Percentiles rank a stretch among this genome's conserved stretches.
phyloP scores from a whole-genome alignment of 2,888 invertebrate species.

The Agelastica alni region DNA sequence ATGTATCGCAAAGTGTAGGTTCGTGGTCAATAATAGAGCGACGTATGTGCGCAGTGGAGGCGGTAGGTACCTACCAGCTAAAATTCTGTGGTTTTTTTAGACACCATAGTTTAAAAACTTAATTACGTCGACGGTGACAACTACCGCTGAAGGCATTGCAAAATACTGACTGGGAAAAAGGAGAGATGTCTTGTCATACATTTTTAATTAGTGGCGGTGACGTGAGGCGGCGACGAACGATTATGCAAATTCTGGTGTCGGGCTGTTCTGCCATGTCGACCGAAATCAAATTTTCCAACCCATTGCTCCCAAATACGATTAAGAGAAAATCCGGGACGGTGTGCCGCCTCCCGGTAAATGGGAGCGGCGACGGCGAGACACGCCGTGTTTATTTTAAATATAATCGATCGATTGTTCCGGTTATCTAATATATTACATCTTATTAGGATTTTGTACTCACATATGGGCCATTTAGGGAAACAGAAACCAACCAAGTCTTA shows the following conservation, averaged over 20 bases:
- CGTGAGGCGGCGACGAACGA: constrained; percentile 48
- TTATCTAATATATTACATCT: too few relatives aligned
- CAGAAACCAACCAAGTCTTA: too few relatives aligned
- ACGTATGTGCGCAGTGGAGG: too few relatives aligned
- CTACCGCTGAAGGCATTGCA: constrained; percentile 23
- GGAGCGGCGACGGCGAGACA: background rate
- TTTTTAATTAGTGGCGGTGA: constrained; percentile 53
- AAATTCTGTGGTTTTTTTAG: too few relatives aligned
- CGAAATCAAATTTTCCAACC: constrained; percentile 55
- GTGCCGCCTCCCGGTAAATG: constrained; percentile 1
- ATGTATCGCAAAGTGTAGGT: too few relatives aligned
- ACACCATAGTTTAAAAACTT: too few relatives aligned
- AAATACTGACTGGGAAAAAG: constrained; percentile 37
- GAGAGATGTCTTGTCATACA: constrained; percentile 52
- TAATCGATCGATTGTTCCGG: too few relatives aligned
- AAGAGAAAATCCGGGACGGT: constrained; percentile 43
- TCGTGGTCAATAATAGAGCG: too few relatives aligned
- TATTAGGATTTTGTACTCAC: too few relatives aligned
- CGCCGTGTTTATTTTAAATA: constrained; percentile 6
- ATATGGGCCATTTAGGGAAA: too few relatives aligned
- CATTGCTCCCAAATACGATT: constrained; percentile 55
- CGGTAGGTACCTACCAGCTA: too few relatives aligned
- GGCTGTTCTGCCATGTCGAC: constrained; percentile 47
- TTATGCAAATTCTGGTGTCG: constrained; percentile 54
- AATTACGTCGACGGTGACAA: constrained; percentile 27